Evolutionary conservation across 2,797 vertebrate genomes (phyloP).

Genomic region (Cirrhinus molitorella): DNA sequence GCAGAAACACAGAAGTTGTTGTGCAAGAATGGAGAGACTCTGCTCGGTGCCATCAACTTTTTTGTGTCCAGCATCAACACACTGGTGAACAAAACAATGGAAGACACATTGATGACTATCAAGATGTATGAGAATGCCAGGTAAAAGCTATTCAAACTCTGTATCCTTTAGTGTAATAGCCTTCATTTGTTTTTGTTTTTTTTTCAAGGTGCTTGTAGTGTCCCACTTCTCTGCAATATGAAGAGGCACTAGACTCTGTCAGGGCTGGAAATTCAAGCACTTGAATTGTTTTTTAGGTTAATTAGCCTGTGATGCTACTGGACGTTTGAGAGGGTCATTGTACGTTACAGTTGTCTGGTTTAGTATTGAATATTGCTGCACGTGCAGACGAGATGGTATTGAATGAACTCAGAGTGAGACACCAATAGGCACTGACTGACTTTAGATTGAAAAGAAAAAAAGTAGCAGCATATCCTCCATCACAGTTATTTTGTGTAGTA

Average conservation of each 20-base stretch:
- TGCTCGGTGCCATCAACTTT: conserved; percentile 95
- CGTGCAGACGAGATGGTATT: neutral
- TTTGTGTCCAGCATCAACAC: conserved; percentile 99
- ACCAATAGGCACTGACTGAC: neutral
- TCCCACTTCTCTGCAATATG: neutral
- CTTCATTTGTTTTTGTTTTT: neutral
- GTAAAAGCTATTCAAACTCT: conserved; percentile 67
- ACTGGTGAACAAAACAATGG: conserved; percentile 97
- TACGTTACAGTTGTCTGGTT: conserved; percentile 6
- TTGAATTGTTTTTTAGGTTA: conserved; percentile 15
- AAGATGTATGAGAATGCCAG: conserved; percentile 95
- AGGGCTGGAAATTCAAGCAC: neutral
- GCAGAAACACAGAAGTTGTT: conserved; percentile 96
- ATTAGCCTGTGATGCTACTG: conserved; percentile 8
- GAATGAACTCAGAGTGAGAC: neutral
- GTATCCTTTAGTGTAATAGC: neutral
- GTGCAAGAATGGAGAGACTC: conserved; percentile 96
- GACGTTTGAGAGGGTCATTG: neutral
- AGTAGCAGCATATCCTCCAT: neutral
- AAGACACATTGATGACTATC: conserved; percentile 95
- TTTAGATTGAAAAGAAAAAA: neutral
- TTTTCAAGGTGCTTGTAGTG: neutral
- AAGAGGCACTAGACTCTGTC: conserved; percentile 9
- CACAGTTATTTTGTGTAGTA: neutral
- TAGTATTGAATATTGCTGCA: conserved; percentile 1